These are phyloP conservation scores for Mus spretus DNA, from an alignment of 2,797 vertebrate genomes.

Conservation along the genomic window DNA sequence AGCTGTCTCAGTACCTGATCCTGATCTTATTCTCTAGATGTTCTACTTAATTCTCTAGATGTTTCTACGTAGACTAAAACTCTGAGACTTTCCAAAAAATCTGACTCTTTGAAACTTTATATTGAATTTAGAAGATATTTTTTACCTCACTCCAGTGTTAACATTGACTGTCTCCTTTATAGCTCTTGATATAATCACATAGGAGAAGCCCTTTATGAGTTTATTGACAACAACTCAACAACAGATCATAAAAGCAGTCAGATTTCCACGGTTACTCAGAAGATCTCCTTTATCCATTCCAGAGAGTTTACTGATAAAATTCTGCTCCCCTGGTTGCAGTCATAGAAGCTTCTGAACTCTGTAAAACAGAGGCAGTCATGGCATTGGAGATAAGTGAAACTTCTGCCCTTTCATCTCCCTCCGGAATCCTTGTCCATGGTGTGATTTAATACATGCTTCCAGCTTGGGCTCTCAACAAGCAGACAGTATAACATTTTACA, in stretches of 20 bases:
- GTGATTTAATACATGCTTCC: constrained; percentile 71
- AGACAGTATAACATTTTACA: neutral
- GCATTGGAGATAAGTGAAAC: constrained; percentile 32
- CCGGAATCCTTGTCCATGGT: constrained; percentile 37
- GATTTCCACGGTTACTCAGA: constrained; percentile 5
- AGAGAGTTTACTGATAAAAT: constrained; percentile 37
- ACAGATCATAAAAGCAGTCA: constrained; percentile 56
- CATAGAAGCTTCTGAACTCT: constrained; percentile 7
- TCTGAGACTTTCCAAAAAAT: neutral
- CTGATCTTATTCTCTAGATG: neutral
- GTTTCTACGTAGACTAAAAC: neutral
- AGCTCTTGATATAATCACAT: constrained; percentile 7
- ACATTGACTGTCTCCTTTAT: constrained; percentile 32
- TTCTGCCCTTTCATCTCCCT: constrained; percentile 47
- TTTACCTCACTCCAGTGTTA: constrained; percentile 49
- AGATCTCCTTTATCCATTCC: neutral
- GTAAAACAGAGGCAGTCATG: constrained; percentile 26
- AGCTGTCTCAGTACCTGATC: neutral
- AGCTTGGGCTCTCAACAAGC: constrained; percentile 19
- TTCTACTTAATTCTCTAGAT: neutral
- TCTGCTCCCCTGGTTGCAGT: neutral
- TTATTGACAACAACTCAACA: constrained; percentile 34
- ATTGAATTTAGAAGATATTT: constrained; percentile 26
- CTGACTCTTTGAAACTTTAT: constrained; percentile 42
- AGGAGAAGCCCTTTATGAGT: constrained; percentile 38